These are phyloP conservation scores for Bostrychus sinensis DNA, from an alignment of 2,113 vertebrate species.

Conservation along the genomic window DNA sequence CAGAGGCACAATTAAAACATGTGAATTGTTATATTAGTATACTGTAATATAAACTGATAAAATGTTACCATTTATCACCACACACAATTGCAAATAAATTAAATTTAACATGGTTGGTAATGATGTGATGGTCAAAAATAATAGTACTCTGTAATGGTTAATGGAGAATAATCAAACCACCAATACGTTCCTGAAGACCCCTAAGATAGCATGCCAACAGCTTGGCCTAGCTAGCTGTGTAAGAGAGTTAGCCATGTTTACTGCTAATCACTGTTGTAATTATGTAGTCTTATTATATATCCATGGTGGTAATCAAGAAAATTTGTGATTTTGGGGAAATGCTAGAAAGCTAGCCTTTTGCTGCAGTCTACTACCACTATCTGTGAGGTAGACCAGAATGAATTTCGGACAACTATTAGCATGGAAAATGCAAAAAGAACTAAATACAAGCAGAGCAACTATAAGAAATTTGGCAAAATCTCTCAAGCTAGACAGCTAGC, in stretches of 20 bases:
- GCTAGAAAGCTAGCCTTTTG: background rate
- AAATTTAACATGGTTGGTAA: conserved; percentile 9
- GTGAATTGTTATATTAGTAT: background rate
- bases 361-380: background rate
- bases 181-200: conserved; percentile 8
- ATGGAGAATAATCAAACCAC: conserved; percentile 41
- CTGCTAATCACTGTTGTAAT: background rate
- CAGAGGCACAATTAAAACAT: background rate
- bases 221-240: conserved; percentile 17
- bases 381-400: background rate
- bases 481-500: conserved; percentile 30
- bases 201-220: conserved; percentile 9
- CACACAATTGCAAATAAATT: conserved; percentile 18
- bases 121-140: background rate
- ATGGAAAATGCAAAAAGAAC: background rate
- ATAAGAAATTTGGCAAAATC: conserved; percentile 5
- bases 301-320: no score
- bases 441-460: background rate
- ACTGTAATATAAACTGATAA: background rate
- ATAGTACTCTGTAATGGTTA: conserved; percentile 36
- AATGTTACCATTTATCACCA: background rate
- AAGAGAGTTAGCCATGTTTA: conserved; percentile 29
- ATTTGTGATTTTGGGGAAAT: background rate
- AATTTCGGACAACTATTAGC: background rate
- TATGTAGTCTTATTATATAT: no score